Evolutionary conservation across 2,797 vertebrate species (phyloP).

Genomic region (Coluber constrictor): DNA sequence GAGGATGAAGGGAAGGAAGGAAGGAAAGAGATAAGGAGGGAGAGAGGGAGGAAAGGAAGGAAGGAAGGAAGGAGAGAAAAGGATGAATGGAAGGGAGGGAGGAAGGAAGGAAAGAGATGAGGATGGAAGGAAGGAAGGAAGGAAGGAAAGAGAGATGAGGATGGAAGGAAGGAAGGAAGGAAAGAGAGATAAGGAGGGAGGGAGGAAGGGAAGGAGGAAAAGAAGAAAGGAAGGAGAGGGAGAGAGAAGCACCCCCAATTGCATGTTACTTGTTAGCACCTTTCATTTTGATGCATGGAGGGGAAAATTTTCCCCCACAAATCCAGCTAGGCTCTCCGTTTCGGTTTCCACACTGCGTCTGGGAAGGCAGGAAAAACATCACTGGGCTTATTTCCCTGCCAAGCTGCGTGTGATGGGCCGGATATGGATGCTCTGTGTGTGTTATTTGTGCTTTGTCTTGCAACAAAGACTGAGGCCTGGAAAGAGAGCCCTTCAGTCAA

Average conservation of each 20-base stretch:
- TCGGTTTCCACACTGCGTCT: not conserved
- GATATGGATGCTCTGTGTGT: not conserved
- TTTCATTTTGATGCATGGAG: accelerated
- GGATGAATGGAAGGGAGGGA: too few relatives aligned
- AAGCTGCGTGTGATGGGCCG: not conserved
- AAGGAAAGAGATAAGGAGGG: too few relatives aligned
- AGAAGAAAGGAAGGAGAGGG: not conserved
- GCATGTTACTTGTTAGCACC: not conserved
- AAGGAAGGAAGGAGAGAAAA: too few relatives aligned
- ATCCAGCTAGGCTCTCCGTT: not conserved
- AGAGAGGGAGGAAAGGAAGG: too few relatives aligned
- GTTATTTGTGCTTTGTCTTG: slow-evolving; percentile 24
- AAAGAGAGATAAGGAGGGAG: too few relatives aligned
- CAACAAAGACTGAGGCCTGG: slow-evolving; percentile 30
- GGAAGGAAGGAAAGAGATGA: too few relatives aligned
- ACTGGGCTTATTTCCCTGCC: not conserved
- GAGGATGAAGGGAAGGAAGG: too few relatives aligned
- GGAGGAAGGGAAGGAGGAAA: too few relatives aligned
- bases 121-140: too few relatives aligned
- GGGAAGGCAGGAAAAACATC: not conserved
- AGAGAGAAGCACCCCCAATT: accelerated
- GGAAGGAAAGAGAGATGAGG: too few relatives aligned
- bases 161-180: too few relatives aligned
- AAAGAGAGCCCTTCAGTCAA: slow-evolving; percentile 27
- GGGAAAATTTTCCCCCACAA: not conserved